phyloP scores from a whole-genome alignment of 2,888 invertebrate species.

The Epsilonema sp. region DNA sequence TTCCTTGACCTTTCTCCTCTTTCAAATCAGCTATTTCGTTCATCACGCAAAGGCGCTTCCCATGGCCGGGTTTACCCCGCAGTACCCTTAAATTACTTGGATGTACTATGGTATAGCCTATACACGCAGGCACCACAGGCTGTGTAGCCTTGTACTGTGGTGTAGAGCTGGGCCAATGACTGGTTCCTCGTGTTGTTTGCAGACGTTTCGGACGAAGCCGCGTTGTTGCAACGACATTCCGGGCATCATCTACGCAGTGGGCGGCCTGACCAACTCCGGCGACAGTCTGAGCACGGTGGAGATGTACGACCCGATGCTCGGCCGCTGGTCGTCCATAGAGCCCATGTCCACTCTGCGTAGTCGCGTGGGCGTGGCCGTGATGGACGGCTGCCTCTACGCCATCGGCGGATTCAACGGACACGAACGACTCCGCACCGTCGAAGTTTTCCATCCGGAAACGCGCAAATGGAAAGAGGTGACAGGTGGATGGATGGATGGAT shows the following conservation, averaged over 20 bases:
- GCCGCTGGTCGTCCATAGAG: conserved; percentile 47
- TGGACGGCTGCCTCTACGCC: conserved; percentile 50
- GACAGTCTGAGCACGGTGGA: conserved; percentile 65
- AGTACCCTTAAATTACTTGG: too few relatives aligned
- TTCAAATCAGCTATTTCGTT: too few relatives aligned
- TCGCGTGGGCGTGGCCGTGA: conserved; percentile 60
- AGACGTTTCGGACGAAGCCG: conserved; percentile 39
- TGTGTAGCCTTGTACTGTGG: too few relatives aligned
- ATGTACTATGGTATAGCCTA: too few relatives aligned
- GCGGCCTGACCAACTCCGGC: conserved; percentile 57
- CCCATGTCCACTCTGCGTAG: conserved; percentile 65
- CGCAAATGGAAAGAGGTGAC: conserved; percentile 51
- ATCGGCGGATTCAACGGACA: conserved; percentile 64
- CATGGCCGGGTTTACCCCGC: too few relatives aligned
- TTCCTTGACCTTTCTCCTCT: too few relatives aligned
- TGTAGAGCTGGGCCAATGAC: too few relatives aligned
- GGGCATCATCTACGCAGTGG: conserved; percentile 65
- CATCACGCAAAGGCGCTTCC: too few relatives aligned
- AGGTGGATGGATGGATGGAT: neutral
- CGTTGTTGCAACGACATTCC: conserved; percentile 48
- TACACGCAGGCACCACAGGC: too few relatives aligned
- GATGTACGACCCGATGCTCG: conserved; percentile 50
- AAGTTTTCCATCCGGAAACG: conserved; percentile 54
- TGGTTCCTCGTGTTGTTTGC: too few relatives aligned
- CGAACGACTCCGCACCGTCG: conserved; percentile 59